phyloP scores from a whole-genome alignment of 2,797 vertebrate genomes.

The Holocentrus rufus region DNA sequence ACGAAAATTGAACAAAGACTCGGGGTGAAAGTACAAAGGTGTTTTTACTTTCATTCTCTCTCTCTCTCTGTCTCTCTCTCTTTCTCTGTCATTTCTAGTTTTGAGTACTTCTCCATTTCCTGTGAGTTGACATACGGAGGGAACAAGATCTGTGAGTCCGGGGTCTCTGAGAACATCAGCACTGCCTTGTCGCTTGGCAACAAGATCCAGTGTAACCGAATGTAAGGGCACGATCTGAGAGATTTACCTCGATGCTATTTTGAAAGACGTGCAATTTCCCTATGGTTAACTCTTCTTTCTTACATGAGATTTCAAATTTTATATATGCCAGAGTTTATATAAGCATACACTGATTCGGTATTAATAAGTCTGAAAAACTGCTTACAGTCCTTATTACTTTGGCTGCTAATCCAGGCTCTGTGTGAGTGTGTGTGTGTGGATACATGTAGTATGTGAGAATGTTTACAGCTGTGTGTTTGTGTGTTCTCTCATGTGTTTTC shows the following conservation, averaged over 20 bases:
- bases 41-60: background rate
- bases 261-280: background rate
- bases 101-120: slow-evolving; percentile 77
- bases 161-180: slow-evolving; percentile 80
- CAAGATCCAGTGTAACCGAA: slow-evolving; percentile 78
- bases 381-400: background rate
- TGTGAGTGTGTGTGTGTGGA: slow-evolving; percentile 28
- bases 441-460: background rate
- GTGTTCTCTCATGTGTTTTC: background rate
- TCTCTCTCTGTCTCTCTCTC: slow-evolving; percentile 10
- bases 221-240: slow-evolving; percentile 62
- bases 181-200: slow-evolving; percentile 65
- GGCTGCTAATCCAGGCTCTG: background rate
- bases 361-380: background rate
- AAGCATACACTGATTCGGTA: background rate
- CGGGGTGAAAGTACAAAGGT: background rate
- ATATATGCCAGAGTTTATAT: background rate
- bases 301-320: background rate
- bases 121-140: slow-evolving; percentile 71
- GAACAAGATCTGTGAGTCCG: slow-evolving; percentile 67
- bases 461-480: background rate
- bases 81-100: slow-evolving; percentile 61
- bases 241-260: background rate
- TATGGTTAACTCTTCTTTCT: slow-evolving; percentile 7
- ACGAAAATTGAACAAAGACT: background rate